Percentiles rank a stretch among this genome's conserved stretches.
These are phyloP conservation scores for Electrophaes corylata DNA, from an alignment of 2,888 invertebrate species.

Conservation along the genomic window DNA sequence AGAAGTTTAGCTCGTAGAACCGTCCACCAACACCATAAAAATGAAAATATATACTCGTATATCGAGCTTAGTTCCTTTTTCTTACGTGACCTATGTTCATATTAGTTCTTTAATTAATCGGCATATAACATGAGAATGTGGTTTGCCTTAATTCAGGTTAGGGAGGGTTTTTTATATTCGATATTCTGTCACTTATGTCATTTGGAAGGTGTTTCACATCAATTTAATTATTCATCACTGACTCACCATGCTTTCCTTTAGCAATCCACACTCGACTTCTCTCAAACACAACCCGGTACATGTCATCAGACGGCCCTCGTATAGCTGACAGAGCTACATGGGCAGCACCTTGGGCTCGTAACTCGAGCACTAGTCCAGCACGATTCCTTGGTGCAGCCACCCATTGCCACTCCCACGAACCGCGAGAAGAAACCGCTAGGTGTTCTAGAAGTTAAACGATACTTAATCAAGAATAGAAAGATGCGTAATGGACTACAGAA, in stretches of 20 bases:
- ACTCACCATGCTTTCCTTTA: slow-evolving; percentile 86
- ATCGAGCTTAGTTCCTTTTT: too few species aligned
- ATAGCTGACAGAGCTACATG: slow-evolving; percentile 85
- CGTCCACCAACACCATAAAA: too few species aligned
- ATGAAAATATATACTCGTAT: too few species aligned
- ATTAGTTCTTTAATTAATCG: too few species aligned
- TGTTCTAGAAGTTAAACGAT: slow-evolving; percentile 80
- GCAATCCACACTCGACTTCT: slow-evolving; percentile 86
- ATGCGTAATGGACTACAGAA: background rate
- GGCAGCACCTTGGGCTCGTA: slow-evolving; percentile 82
- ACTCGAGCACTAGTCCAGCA: slow-evolving; percentile 85
- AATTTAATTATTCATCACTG: background rate
- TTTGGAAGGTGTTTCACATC: too few species aligned
- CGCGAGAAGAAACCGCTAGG: slow-evolving; percentile 85
- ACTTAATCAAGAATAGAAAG: background rate
- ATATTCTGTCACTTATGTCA: too few species aligned
- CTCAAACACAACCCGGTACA: slow-evolving; percentile 87
- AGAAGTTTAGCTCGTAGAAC: too few species aligned
- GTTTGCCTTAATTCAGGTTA: too few species aligned
- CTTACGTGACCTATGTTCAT: too few species aligned
- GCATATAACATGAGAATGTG: too few species aligned
- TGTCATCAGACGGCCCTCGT: slow-evolving; percentile 82
- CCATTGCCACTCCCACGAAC: slow-evolving; percentile 87
- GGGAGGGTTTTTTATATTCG: too few species aligned
- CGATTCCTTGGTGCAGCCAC: slow-evolving; percentile 86